A percentile compares a stretch with the other conserved stretches of the same genome.
phyloP scores from a whole-genome alignment of 1,140 invertebrate genomes.

The Calephelis nemesis region DNA sequence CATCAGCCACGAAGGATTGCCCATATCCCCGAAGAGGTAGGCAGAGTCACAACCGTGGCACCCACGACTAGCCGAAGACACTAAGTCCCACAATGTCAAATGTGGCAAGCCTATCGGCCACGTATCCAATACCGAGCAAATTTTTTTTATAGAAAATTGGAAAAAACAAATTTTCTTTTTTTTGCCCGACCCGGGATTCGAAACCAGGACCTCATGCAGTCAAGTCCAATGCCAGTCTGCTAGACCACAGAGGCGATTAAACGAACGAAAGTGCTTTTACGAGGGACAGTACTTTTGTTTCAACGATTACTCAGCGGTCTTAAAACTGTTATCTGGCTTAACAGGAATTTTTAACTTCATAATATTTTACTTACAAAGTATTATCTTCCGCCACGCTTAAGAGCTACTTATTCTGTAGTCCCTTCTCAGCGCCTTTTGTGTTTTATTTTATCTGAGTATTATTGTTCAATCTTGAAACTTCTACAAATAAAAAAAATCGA shows the following conservation, averaged over 20 bases:
- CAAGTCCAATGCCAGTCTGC: too few relatives aligned
- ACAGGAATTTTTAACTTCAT: constrained; percentile 23
- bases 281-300: constrained; percentile 23
- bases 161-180: too few relatives aligned
- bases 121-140: too few relatives aligned
- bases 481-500: background rate
- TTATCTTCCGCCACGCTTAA: constrained; percentile 12
- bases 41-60: too few relatives aligned
- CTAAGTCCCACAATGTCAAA: too few relatives aligned
- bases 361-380: constrained; percentile 22
- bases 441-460: background rate
- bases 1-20: background rate
- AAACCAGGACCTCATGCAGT: too few relatives aligned
- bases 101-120: too few relatives aligned
- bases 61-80: too few relatives aligned
- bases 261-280: background rate
- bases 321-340: constrained; percentile 19
- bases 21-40: too few relatives aligned
- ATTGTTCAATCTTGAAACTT: background rate
- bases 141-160: too few relatives aligned
- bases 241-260: too few relatives aligned
- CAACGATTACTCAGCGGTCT: constrained; percentile 22
- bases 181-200: too few relatives aligned
- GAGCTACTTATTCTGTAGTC: constrained; percentile 7
- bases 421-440: background rate